phyloP scores from a whole-genome alignment of 2,797 vertebrate genomes.

The Octomys mimax region DNA sequence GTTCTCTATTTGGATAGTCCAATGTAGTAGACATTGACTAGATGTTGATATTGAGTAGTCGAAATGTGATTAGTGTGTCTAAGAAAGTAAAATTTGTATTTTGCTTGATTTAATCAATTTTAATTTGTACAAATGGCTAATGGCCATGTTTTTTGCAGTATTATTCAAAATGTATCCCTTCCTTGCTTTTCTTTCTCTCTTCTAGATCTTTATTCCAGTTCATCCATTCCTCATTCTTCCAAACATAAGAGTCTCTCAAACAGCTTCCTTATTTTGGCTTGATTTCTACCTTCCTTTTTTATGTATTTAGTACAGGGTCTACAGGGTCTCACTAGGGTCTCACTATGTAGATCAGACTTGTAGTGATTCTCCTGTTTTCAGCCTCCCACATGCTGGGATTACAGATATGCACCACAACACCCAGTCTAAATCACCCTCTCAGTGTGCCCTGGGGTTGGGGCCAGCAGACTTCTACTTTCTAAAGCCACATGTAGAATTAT shows the following conservation, averaged over 20 bases:
- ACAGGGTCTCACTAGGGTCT: too few species aligned
- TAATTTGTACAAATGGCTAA: not conserved
- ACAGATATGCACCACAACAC: too few species aligned
- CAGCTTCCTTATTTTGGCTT: not conserved
- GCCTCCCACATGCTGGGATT: too few species aligned
- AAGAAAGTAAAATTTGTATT: not conserved
- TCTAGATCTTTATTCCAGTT: constrained; percentile 10
- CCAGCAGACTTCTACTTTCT: not conserved
- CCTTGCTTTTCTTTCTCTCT: not conserved
- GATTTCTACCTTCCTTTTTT: not conserved
- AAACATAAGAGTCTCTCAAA: not conserved
- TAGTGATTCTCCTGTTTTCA: too few species aligned
- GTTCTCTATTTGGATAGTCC: not conserved
- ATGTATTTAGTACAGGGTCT: too few species aligned
- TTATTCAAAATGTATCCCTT: not conserved
- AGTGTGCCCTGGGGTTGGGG: too few species aligned
- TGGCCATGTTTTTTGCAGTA: not conserved
- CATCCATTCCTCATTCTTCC: not conserved
- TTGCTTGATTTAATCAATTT: not conserved
- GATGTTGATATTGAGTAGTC: not conserved
- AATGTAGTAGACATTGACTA: not conserved
- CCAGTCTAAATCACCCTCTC: too few species aligned
- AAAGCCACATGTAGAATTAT: not conserved
- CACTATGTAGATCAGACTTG: too few species aligned
- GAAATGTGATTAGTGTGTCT: not conserved